A percentile compares a stretch with the other conserved stretches of the same genome.
Conservation (phyloP, 2,888 invertebrate species). For the Exephanes ischioxanthus region DNA sequence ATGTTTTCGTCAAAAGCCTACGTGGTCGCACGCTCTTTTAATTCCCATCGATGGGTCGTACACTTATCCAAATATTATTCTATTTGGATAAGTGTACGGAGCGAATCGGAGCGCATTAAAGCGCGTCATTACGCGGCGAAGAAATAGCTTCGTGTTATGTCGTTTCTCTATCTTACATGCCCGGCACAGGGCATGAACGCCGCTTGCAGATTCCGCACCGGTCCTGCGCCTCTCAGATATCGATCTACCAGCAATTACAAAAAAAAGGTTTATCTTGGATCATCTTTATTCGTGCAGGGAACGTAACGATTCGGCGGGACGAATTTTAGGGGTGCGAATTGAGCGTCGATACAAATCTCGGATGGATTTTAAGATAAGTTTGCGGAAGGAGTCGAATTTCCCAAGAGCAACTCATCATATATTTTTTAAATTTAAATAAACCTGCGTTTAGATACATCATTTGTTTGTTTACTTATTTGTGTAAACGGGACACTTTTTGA, state of each 20-base stretch:
- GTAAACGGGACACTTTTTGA: no score
- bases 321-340: neutral
- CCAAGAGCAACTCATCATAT: no score
- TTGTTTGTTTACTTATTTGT: no score
- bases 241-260: slow-evolving; percentile 2
- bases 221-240: neutral
- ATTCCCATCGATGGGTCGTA: neutral
- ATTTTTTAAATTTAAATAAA: no score
- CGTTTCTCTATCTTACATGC: slow-evolving; percentile 59
- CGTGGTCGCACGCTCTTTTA: neutral
- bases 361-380: no score
- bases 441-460: no score
- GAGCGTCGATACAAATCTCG: neutral
- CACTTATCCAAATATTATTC: slow-evolving; percentile 60
- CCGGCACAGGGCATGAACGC: neutral
- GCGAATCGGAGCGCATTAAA: no score
- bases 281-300: neutral
- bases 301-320: neutral
- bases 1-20: neutral
- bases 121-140: slow-evolving; percentile 33
- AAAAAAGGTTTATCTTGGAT: neutral
- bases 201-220: neutral
- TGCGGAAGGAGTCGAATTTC: no score
- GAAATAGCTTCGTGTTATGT: slow-evolving; percentile 57
- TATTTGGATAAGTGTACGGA: no score